A percentile compares a stretch with the other conserved stretches of the same genome.
Conservation (phyloP, 2,888 invertebrate genomes). For the Lasioglossum marginatum region DNA sequence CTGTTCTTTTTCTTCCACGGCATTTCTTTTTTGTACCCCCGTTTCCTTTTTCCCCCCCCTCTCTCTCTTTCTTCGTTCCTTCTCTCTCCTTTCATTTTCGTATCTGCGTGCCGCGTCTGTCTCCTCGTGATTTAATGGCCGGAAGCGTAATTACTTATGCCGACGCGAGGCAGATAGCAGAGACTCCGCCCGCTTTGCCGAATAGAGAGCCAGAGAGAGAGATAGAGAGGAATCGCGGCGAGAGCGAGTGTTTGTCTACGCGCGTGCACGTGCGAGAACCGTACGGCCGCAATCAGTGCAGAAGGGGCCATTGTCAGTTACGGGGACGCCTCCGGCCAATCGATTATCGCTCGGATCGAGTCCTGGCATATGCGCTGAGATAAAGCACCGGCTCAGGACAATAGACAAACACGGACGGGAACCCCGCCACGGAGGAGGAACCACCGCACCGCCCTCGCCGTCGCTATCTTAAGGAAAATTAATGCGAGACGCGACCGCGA, state of each 20-base stretch:
- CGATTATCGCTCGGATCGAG: constrained; percentile 68
- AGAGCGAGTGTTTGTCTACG: constrained; percentile 33
- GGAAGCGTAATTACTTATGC: constrained; percentile 80
- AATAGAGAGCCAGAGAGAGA: not conserved
- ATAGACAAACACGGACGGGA: constrained; percentile 45
- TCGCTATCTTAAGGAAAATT: constrained; percentile 50
- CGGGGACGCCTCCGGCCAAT: constrained; percentile 58
- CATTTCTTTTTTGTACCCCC: not conserved
- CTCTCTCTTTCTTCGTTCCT: constrained; percentile 3
- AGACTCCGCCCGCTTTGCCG: constrained; percentile 26
- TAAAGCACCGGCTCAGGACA: constrained; percentile 58
- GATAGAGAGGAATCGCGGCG: constrained; percentile 9
- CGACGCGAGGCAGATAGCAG: constrained; percentile 57
- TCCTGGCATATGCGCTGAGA: constrained; percentile 58
- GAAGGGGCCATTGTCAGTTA: constrained; percentile 63
- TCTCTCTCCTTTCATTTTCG: constrained; percentile 55
- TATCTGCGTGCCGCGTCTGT: constrained; percentile 58
- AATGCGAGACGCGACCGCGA: constrained; percentile 23
- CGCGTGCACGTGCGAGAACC: constrained; percentile 59
- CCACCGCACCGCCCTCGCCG: not conserved
- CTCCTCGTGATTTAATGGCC: constrained; percentile 77
- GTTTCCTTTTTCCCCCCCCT: not conserved
- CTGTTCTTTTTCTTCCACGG: constrained; percentile 3
- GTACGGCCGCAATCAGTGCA: constrained; percentile 62
- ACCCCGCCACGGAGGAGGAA: constrained; percentile 24